Conservation (phyloP, 2,797 vertebrate genomes). For the Onychomys arenicola region DNA sequence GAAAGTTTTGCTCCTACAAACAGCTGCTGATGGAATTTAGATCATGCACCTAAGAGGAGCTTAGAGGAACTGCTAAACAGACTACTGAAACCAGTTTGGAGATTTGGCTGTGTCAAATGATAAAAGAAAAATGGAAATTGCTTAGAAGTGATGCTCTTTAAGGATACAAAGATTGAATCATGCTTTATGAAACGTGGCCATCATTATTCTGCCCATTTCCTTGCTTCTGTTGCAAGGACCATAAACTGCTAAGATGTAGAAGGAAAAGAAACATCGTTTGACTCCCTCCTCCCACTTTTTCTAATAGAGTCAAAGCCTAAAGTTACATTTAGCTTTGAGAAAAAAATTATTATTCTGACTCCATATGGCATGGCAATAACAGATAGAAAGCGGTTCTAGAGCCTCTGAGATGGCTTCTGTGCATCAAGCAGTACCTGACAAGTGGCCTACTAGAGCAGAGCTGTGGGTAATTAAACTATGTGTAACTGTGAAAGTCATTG, state of each 20-base stretch:
- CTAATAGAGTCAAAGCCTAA: not conserved
- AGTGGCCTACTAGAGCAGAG: not conserved
- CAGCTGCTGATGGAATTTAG: not conserved
- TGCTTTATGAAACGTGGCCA: constrained; percentile 29
- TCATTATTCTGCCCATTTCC: not conserved
- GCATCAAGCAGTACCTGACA: not conserved
- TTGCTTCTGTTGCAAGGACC: constrained; percentile 15
- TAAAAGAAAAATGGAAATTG: not conserved
- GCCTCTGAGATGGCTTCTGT: not conserved
- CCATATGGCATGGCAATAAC: not conserved
- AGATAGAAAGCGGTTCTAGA: not conserved
- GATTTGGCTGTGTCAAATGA: not conserved
- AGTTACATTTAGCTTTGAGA: constrained; percentile 50
- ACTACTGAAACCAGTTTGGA: not conserved
- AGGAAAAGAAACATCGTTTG: constrained; percentile 20
- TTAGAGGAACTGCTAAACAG: not conserved
- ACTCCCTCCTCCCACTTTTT: not conserved
- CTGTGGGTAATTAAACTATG: not conserved
- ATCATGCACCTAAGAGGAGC: not conserved
- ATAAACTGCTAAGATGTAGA: constrained; percentile 21
- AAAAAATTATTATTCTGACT: constrained; percentile 46
- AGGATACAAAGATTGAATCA: not conserved
- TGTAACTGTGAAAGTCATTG: not conserved
- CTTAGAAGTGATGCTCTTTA: not conserved
- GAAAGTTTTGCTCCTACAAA: constrained; percentile 4